Percentiles rank a stretch among this genome's conserved stretches.
Conservation (phyloP, 2,888 invertebrate genomes). For the Chydorus sphaericus region DNA sequence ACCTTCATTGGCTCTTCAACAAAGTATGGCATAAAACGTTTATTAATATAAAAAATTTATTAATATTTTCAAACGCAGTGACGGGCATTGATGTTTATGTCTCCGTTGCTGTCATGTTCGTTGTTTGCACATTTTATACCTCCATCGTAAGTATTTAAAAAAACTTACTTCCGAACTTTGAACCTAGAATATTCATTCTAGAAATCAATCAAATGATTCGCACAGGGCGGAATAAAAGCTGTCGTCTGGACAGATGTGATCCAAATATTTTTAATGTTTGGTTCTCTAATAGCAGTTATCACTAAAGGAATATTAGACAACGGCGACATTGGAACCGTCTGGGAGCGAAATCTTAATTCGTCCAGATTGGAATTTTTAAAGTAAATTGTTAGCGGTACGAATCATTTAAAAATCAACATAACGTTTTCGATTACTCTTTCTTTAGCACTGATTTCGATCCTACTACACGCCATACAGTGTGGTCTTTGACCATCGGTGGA, state of each 20-base stretch:
- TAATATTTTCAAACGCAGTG: no score
- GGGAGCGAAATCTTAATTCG: conserved; percentile 46
- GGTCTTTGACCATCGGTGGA: conserved; percentile 72
- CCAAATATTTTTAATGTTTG: conserved; percentile 56
- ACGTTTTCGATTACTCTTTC: no score
- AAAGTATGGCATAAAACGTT: conserved; percentile 45
- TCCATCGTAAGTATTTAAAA: conserved; percentile 26
- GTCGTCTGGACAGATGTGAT: conserved; percentile 83
- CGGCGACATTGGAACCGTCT: conserved; percentile 48
- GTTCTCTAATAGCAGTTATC: conserved; percentile 43
- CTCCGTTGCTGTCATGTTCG: conserved; percentile 30
- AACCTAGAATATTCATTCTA: no score
- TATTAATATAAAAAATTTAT: no score
- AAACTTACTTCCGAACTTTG: no score
- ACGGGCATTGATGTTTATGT: conserved; percentile 33
- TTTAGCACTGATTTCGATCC: conserved; percentile 62
- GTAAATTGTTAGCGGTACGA: conserved; percentile 35
- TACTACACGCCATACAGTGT: conserved; percentile 72
- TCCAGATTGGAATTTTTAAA: conserved; percentile 57
- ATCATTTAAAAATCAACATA: no score
- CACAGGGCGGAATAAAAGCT: conserved; percentile 77
- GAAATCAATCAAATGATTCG: no score
- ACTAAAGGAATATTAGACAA: conserved; percentile 26
- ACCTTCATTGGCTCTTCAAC: conserved; percentile 66
- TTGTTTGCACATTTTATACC: conserved; percentile 33